phyloP scores from a whole-genome alignment of 92 coral and sea anemone species.

The Parazoanthus atlanticus region DNA sequence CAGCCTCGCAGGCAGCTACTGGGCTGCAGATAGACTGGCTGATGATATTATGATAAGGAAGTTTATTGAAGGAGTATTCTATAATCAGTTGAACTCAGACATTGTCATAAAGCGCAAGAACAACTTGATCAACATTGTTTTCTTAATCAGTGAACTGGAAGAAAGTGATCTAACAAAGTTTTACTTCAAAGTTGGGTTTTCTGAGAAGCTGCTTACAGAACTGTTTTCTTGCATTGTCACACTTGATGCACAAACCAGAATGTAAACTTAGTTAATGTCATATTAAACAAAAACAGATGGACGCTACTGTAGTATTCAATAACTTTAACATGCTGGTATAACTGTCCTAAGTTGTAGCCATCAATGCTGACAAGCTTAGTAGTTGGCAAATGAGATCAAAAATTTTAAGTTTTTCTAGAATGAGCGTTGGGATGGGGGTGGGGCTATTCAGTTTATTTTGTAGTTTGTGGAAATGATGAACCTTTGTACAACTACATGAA shows the following conservation, averaged over 20 bases:
- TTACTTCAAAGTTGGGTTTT: constrained; percentile 88
- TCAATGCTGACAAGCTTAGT: no score
- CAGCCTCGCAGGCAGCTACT: constrained; percentile 85
- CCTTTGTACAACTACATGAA: no score
- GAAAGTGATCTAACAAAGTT: constrained; percentile 71
- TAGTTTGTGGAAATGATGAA: no score
- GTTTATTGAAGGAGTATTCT: constrained; percentile 93
- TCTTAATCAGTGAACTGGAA: constrained; percentile 65
- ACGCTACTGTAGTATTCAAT: no score
- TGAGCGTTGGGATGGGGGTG: no score
- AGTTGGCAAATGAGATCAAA: no score
- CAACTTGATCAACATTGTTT: constrained; percentile 80
- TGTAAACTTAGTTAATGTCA: background rate
- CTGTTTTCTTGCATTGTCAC: constrained; percentile 86
- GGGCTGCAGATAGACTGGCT: constrained; percentile 91
- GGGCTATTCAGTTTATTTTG: no score
- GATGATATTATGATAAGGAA: constrained; percentile 97
- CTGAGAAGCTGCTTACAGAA: constrained; percentile 85
- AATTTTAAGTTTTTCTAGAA: no score
- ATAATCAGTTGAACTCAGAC: constrained; percentile 82
- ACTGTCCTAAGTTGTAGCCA: no score
- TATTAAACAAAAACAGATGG: background rate
- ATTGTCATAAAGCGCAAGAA: constrained; percentile 90
- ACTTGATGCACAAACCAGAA: constrained; percentile 79
- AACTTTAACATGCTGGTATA: no score